Base-by-base conservation (phyloP, 2,113 vertebrate species). In the Heterocephalus glaber region DNA sequence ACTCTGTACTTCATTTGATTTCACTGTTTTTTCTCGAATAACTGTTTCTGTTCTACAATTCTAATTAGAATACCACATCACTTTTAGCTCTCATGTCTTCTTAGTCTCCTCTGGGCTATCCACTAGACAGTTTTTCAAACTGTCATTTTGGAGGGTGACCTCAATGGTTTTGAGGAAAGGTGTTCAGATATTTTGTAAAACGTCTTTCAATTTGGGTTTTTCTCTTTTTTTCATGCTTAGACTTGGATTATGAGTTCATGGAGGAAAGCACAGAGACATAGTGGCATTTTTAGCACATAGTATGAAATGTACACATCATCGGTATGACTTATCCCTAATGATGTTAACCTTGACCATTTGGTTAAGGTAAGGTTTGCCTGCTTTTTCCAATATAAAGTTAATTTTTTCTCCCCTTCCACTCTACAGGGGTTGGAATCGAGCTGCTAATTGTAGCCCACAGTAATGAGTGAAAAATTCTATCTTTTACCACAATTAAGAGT, bases 191-290 rank as follows among this genome's bases (percentile, higher is more conserved):
- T 63, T 58, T 84, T 80, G 26, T 77, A 82, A 38, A 83, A 47
- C 84, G 33, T 54, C 20, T 72, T 87, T 47, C 17, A 10, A 11
- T 82, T 70, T 82, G 9, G 3, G 17, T 41, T 94, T 68, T 52
- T 70, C 56, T 92, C 33, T 13, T 60, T 80, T 89, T 96, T 49
- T 66, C 65, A 85, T 80, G 30, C 22, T 92, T 74, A 91, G 30
- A 58, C 63, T 84, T 61, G 22, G 33, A 19, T 66, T 90, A 65
- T 68, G 35, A 22, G 10, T 74, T 93, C 52, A 61, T 44, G 9
- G n/a, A 85, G n/a, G 24, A 88, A 44, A 13, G 74, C 28, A 38
- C 35, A 70, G 61, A 88, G 30, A 33, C 33, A 80, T 93, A 91
- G 28, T 76, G 28, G 17, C 44, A 92, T 81, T 56, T 86, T 56